A percentile compares a stretch with the other conserved stretches of the same genome.
These are phyloP conservation scores for Athrips mouffetella DNA, from an alignment of 2,888 invertebrate genomes.

Conservation along the genomic window DNA sequence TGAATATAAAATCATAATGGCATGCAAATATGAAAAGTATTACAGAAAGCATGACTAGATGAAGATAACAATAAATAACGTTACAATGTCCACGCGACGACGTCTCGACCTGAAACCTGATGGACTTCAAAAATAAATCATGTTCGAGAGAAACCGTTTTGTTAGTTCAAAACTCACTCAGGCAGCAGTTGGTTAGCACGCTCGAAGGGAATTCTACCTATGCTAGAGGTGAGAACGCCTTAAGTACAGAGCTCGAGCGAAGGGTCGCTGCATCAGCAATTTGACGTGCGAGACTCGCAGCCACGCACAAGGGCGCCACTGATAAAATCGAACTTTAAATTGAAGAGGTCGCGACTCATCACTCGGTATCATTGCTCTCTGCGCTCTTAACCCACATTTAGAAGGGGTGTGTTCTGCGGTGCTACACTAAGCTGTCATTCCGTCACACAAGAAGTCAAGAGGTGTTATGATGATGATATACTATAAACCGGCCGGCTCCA, in stretches of 20 bases:
- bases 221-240: constrained; percentile 35
- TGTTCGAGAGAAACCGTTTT: constrained; percentile 41
- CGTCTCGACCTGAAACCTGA: constrained; percentile 39
- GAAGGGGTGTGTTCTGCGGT: constrained; percentile 40
- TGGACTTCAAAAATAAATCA: constrained; percentile 78
- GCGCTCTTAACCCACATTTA: background rate
- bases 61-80: constrained; percentile 41
- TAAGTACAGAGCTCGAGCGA: constrained; percentile 5
- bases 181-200: constrained; percentile 77
- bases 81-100: constrained; percentile 30
- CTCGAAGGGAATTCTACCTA: constrained; percentile 51
- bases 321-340: constrained; percentile 5
- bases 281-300: constrained; percentile 6
- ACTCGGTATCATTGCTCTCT: constrained; percentile 1
- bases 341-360: background rate
- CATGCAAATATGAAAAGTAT: constrained; percentile 66
- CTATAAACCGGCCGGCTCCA: constrained; percentile 78
- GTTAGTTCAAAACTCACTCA: constrained; percentile 77
- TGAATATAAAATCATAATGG: constrained; percentile 59
- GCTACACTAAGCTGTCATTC: constrained; percentile 73
- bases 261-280: constrained; percentile 14
- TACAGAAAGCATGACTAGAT: constrained; percentile 68
- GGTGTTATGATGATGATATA: constrained; percentile 70
- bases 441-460: constrained; percentile 72
- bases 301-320: background rate